Evolutionary conservation across 1,140 invertebrate genomes (phyloP), one percentile per base, ranked within the genome.

Genomic region (Solenopsis fugax): DNA sequence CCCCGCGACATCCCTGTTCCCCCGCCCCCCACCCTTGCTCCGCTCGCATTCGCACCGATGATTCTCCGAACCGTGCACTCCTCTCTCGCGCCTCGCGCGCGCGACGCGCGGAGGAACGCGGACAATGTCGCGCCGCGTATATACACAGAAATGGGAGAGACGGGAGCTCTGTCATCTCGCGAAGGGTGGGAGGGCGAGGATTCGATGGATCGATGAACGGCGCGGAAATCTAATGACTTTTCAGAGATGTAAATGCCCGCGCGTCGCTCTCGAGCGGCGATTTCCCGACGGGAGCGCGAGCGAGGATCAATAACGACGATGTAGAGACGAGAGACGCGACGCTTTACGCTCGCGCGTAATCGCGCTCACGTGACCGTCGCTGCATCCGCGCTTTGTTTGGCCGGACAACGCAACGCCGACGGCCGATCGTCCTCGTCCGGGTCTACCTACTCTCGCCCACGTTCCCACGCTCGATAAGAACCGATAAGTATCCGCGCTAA

Each of bases 41-140:
- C 29, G 24, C 18, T 41, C 5, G 9, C 16, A 1, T 12, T 21
- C 21, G 37, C 12, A 58, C 37, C 72, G 50, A 72, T 1, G 52
- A 69, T 72, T 72, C 69, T 12, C 13, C 69, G 48, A 54, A 73
- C 16, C 56, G 41, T 6, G 56, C 21, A 7, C 72, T 56, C 52
- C 29, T 56, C 71, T 56, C 41, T 37, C 67, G 67, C 24, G 67
- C n/a, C n/a, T n/a, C n/a, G n/a, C n/a, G n/a, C n/a, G n/a, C n/a
- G n/a, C n/a, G n/a, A n/a, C 75, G 75, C 75, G 24, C 54, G 73
- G 73, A 76, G 34, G 76, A 65, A 65, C 76, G 76, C 76, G 60
- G 29, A 78, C 60, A 21, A 50, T 64, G 64, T 67, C n/a, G 64
- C 64, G n/a, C 37, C 34, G 60, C n/a, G 21, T 5, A 16, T 24